Percentiles rank a stretch among this genome's conserved stretches.
Evolutionary conservation across 2,888 invertebrate genomes (phyloP).

Genomic region (Amaurobius ferox): DNA sequence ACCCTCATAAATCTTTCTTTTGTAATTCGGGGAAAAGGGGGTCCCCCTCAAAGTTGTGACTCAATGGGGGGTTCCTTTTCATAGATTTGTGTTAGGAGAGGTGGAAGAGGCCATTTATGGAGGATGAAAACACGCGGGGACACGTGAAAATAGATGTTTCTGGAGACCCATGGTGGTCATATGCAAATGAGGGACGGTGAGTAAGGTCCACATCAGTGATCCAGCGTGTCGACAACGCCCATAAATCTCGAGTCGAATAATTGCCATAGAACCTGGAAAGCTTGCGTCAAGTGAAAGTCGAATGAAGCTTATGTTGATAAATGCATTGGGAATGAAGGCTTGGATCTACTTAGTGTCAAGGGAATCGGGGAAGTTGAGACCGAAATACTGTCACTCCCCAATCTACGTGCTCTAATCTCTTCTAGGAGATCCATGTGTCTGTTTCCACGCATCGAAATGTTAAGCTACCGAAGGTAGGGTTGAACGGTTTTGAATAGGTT

Average conservation of each 20-base stretch:
- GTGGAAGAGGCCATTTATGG: constrained; percentile 52
- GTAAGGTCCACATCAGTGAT: constrained; percentile 48
- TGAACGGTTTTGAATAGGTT: background rate
- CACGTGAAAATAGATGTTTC: constrained; percentile 69
- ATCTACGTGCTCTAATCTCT: background rate
- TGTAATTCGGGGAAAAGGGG: constrained; percentile 34
- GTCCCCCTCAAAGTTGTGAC: constrained; percentile 34
- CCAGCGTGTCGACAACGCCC: constrained; percentile 33
- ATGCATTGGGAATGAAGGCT: constrained; percentile 12
- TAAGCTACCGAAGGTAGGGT: background rate
- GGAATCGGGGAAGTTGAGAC: background rate
- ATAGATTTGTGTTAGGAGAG: constrained; percentile 25
- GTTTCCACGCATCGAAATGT: background rate
- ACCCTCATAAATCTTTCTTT: constrained; percentile 64
- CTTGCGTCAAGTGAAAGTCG: constrained; percentile 15
- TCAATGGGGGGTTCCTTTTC: constrained; percentile 25
- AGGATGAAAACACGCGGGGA: constrained; percentile 60
- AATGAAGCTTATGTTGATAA: constrained; percentile 12
- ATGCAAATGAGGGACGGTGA: constrained; percentile 46
- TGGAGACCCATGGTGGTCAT: constrained; percentile 23
- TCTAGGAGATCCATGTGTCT: background rate
- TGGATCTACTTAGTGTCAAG: constrained; percentile 6
- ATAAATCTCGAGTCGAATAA: constrained; percentile 52
- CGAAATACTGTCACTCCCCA: constrained; percentile 1
- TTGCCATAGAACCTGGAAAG: constrained; percentile 15